Evolutionary conservation across 2,113 vertebrate genomes (phyloP).

Genomic region (Centropus bengalensis): DNA sequence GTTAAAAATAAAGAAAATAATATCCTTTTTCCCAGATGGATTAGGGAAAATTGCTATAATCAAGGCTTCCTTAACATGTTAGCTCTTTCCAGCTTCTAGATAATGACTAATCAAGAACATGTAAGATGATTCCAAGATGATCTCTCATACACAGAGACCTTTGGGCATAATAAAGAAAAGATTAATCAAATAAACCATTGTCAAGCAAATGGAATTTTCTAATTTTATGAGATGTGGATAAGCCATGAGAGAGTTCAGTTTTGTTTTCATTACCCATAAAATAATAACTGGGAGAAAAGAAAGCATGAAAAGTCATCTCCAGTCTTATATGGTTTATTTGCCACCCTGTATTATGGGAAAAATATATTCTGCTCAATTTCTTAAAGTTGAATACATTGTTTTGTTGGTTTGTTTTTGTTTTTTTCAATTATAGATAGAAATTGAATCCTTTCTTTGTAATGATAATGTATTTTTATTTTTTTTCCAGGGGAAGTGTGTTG

Average conservation of each 20-base stretch:
- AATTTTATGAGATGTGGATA: background rate
- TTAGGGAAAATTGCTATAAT: background rate
- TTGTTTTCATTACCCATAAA: background rate
- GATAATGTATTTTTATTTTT: background rate
- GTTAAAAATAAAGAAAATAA: background rate
- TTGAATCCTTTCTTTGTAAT: background rate
- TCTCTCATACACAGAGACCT: fast-evolving
- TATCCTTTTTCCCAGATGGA: background rate
- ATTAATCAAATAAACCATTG: background rate
- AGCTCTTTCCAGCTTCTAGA: background rate
- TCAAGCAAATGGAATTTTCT: background rate
- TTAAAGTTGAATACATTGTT: background rate
- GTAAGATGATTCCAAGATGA: background rate
- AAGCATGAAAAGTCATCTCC: background rate
- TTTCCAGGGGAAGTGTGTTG: background rate
- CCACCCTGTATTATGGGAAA: background rate
- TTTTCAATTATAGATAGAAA: background rate
- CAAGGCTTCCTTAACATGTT: background rate
- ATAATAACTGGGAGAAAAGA: fast-evolving
- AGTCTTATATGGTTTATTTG: background rate
- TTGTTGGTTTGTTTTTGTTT: background rate
- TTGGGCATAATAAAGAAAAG: background rate
- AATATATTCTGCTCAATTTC: background rate
- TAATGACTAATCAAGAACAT: background rate
- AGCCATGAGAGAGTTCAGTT: background rate